Evolutionary conservation across 2,888 invertebrate genomes (phyloP), one percentile per base, ranked within the genome.

Genomic region (Polydrusus cervinus): DNA sequence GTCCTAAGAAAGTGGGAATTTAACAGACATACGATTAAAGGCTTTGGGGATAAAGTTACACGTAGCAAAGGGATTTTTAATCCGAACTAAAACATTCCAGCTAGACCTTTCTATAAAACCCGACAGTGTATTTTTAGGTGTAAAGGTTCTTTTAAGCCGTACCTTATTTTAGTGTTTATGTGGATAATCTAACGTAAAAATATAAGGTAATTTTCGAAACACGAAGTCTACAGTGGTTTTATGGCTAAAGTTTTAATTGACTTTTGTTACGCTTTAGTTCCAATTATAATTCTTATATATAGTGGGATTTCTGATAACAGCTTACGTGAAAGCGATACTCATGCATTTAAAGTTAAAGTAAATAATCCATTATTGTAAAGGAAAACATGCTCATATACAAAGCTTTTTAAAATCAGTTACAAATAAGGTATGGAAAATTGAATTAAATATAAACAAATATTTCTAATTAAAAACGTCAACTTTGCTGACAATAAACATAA

Each of bases 241-340:
- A 68, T 64, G 38, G 34, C 53, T 55, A 68, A 74, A 74, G 67
- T 74, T 74, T 74, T 74, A 74, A 74, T 74, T 74, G 74, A 55
- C 74, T 25, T 74, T 69, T 74, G 74, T 74, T 73, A 51, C 20
- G 51, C 20, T 51, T 51, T 51, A 18, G 18, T 6, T 1, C 18
- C 49, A 49, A 49, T 49, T 49, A 45, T n/a, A 3, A 3, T 25
- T 25, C 25, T 25, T 25, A 3, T 25, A 25, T 25, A 25, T 25
- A 25, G 25, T 5, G 25, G 25, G 5, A 25, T 25, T 25, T 25
- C 25, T 5, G 25, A 25, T 25, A 25, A 3, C 25, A 25, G 25
- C 25, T 25, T 25, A 25, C 25, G 25, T 25, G n/a, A n/a, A n/a
- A 25, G 25, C 25, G 5, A 5, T 25, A 25, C 5, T 1, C 25